Evolutionary conservation across 2,888 invertebrate genomes (phyloP).

Genomic region (Scaptomyza flava): DNA sequence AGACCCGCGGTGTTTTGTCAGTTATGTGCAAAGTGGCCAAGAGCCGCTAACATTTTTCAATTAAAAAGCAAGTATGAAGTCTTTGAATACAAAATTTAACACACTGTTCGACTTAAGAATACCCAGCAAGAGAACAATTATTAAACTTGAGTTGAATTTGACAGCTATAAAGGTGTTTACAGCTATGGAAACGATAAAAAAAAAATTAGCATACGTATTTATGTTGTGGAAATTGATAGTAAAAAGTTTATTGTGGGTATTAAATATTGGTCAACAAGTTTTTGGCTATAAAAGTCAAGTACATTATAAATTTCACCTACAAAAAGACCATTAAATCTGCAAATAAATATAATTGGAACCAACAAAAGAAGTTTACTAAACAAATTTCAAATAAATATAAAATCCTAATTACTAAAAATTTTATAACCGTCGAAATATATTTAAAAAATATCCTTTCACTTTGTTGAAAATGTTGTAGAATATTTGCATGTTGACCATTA

Average conservation of each 20-base stretch:
- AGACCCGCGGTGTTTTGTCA: constrained; percentile 77
- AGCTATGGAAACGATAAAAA: not conserved
- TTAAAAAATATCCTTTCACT: not conserved
- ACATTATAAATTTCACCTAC: too few relatives aligned
- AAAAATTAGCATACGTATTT: not conserved
- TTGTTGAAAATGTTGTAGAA: not conserved
- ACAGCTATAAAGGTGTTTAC: too few relatives aligned
- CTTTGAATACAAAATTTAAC: constrained; percentile 10
- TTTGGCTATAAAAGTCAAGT: not conserved
- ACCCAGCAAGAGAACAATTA: constrained; percentile 19
- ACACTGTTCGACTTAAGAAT: constrained; percentile 45
- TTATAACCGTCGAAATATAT: not conserved
- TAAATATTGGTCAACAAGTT: not conserved
- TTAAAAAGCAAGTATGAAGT: constrained; percentile 61
- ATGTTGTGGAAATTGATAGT: not conserved
- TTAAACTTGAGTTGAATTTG: not conserved
- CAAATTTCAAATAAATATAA: not conserved
- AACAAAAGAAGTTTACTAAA: not conserved
- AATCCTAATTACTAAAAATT: not conserved
- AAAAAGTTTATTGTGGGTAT: not conserved
- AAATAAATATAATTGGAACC: not conserved
- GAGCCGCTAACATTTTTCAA: constrained; percentile 79
- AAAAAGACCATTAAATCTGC: not conserved
- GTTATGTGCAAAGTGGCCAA: constrained; percentile 76
- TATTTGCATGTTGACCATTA: constrained; percentile 21